Conservation (phyloP, 2,888 invertebrate species). For the Zaprionus obscuricornis region DNA sequence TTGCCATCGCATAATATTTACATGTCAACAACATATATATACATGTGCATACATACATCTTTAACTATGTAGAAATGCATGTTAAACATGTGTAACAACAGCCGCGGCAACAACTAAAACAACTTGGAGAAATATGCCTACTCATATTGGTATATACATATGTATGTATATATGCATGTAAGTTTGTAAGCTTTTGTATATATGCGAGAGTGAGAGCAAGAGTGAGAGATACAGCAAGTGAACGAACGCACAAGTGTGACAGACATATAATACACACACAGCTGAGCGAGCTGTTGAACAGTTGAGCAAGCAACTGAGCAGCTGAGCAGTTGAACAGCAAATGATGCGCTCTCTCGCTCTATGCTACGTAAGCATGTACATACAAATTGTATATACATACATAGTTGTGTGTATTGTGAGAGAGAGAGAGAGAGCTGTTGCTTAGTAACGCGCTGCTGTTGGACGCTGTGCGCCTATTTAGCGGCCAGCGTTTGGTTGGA, state of each 20-base stretch:
- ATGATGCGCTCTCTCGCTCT: neutral
- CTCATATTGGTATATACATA: neutral
- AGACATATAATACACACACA: too few species aligned
- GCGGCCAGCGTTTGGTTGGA: constrained; percentile 83
- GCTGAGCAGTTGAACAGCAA: neutral
- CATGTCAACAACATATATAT: neutral
- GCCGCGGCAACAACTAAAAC: too few species aligned
- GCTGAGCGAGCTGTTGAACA: too few species aligned
- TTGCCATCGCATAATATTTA: constrained; percentile 77
- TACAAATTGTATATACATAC: neutral
- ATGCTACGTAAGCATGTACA: too few species aligned
- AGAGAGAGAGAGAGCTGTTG: constrained; percentile 21
- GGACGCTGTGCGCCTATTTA: constrained; percentile 80
- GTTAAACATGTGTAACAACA: too few species aligned
- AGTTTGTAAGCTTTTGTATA: neutral
- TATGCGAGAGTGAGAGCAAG: constrained; percentile 7
- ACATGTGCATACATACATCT: neutral
- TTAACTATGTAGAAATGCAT: too few species aligned
- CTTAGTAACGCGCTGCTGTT: constrained; percentile 44
- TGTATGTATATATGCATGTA: constrained; percentile 9
- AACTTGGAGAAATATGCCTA: too few species aligned
- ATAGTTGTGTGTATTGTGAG: neutral
- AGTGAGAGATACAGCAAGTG: too few species aligned
- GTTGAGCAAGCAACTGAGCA: neutral
- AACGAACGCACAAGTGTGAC: constrained; percentile 22